Base-by-base conservation (phyloP, 2,797 vertebrate genomes). In the Xenopus petersii region DNA sequence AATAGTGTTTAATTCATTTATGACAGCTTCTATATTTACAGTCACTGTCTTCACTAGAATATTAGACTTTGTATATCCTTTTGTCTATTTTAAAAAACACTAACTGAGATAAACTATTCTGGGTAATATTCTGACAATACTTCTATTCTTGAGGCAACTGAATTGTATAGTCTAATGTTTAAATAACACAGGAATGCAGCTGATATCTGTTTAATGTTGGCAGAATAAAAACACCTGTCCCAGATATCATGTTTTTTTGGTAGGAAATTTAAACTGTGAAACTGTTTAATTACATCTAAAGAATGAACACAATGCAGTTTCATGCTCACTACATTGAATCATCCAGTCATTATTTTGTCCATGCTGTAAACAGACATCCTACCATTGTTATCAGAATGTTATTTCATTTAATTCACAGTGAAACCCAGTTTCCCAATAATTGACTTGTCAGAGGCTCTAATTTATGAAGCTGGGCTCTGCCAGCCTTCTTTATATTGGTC, bases 401-500 rank as follows among this genome's bases (percentile, higher is more conserved):
- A 90, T 92, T 93, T 91, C 89, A 91, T 92, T 91, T 93, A 90
- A 92, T 91, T 91, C 89, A 88, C 89, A 87, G 87, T 92, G 89
- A 91, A 91, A 86, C 85, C 88, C 87, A 87, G 89, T 89, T 91
- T 90, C 84, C 88, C 89, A 92, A 91, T 92, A 93, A 93, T 92
- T 92, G 91, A 93, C 90, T 91, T 93, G 92, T 93, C 93, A 92
- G 88, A 84, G 87, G 84, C 90, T 89, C 87, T 93, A 91, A 93
- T 94, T 93, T 93, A 93, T 89, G 88, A 91, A 88, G 83, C 90
- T 86, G 86, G 88, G 86, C 87, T 89, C 87, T 85, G 88, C 88
- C 90, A 92, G 92, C 87, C 87, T 91, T 88, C 87, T 86, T 86
- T 91, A 87, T 90, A 91, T 92, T 91, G 88, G 87, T 87, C 89